Base-by-base conservation (phyloP, 2,888 invertebrate genomes). In the Tenthredo notha region DNA sequence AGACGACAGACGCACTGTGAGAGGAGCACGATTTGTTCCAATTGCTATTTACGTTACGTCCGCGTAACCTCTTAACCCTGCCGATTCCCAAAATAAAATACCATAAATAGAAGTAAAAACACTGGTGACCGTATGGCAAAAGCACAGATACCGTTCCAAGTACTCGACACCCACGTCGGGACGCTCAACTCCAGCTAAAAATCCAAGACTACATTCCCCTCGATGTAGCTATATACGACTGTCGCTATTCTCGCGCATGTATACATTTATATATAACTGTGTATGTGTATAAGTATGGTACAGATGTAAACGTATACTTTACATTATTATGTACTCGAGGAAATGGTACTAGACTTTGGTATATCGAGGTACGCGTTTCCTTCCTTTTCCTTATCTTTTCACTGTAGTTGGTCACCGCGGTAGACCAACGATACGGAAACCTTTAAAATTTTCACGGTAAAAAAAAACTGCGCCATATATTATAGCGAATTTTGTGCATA, bases 31-130 rank as follows among this genome's bases (percentile, higher is more conserved):
- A 80, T 80, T 21, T 40, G 80, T 80, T 80, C 80, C 61, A 37
- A 61, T 61, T 80, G 80, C 80, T 80, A 80, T 80, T 80, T 61
- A 80, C 58, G 80, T 80, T 40, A 9, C 58, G 80, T n/a, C 80
- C 80, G 80, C 61, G 80, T 80, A 80, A 80, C 80, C 80, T 25
- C 80, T 80, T 80, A 61, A 80, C 80, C 80, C 58, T 80, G 37
- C 18, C 80, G 61, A 80, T 61, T 80, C 80, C 80, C 37, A 6
- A 80, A 80, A 61, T 80, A 80, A 61, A 80, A 58, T 25, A 61
- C 21, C 50, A 74, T 25, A 29, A 61, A 21, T 58, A 21, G n/a
- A 40, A 40, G 58, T 12, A 58, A 40, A 80, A 80, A 40, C 80
- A 40, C 12, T 21, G 58, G 58, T 12, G 21, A 29, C 37, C 37